phyloP scores from a whole-genome alignment of 2,888 invertebrate species.

The Dasysyrphus tricinctus region DNA sequence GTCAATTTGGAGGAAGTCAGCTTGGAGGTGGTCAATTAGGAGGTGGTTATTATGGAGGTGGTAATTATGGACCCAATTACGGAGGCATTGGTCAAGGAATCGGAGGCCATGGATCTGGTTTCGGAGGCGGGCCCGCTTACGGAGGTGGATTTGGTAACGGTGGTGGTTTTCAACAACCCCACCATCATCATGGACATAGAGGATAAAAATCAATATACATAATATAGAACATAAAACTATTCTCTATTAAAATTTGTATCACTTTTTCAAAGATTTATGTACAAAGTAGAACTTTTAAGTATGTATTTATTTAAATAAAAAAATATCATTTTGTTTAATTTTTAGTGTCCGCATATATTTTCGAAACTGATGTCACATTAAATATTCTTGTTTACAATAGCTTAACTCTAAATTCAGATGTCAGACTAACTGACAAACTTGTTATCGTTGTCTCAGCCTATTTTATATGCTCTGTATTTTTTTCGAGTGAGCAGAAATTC shows the following conservation, averaged over 20 bases:
- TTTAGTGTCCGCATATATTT: background rate
- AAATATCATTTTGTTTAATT: background rate
- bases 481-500: too few relatives aligned
- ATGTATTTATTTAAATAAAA: background rate
- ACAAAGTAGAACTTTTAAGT: conserved; percentile 1
- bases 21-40: background rate
- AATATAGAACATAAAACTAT: background rate
- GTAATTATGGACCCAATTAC: background rate
- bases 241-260: background rate
- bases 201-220: background rate
- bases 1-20: background rate
- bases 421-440: too few relatives aligned
- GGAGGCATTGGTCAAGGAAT: background rate
- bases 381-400: too few relatives aligned
- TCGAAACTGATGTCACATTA: too few relatives aligned
- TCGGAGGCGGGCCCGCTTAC: background rate
- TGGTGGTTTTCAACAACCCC: background rate
- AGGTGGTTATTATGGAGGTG: background rate
- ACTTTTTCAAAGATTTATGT: background rate
- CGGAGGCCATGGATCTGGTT: background rate
- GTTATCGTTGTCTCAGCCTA: too few relatives aligned
- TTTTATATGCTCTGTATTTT: too few relatives aligned
- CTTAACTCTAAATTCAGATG: too few relatives aligned
- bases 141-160: conserved; percentile 8
- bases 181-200: background rate